Conservation (phyloP, 2,888 invertebrate species). For the Saturnia japonica region DNA sequence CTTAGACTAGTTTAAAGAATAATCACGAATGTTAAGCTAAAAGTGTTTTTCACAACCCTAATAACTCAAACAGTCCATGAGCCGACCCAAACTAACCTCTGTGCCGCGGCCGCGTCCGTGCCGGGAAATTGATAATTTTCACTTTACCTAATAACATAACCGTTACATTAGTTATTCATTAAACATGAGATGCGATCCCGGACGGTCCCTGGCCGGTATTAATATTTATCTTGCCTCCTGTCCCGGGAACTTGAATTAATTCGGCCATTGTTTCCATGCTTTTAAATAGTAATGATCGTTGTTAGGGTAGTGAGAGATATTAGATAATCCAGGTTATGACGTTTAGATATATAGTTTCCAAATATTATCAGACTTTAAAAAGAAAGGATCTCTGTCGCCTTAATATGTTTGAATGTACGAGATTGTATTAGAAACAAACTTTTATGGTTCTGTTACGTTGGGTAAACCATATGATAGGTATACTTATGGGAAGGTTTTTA, state of each 20-base stretch:
- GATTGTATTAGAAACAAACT: too few species aligned
- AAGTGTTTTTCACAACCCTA: constrained; percentile 48
- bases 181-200: constrained; percentile 65
- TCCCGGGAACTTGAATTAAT: constrained; percentile 68
- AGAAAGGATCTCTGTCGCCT: not conserved
- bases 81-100: constrained; percentile 39
- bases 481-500: too few species aligned
- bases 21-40: not conserved
- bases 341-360: not conserved
- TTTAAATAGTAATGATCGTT: constrained; percentile 46
- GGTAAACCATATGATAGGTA: too few species aligned
- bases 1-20: too few species aligned
- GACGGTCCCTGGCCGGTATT: constrained; percentile 49
- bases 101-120: constrained; percentile 35
- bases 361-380: not conserved
- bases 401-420: too few species aligned
- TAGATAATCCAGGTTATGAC: not conserved
- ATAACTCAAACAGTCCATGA: constrained; percentile 48
- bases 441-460: too few species aligned
- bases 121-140: constrained; percentile 76
- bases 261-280: constrained; percentile 49
- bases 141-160: constrained; percentile 58
- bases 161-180: constrained; percentile 77
- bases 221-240: constrained; percentile 75
- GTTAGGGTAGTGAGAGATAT: not conserved